phyloP scores from a whole-genome alignment of 2,797 vertebrate genomes.

The Catharus ustulatus region DNA sequence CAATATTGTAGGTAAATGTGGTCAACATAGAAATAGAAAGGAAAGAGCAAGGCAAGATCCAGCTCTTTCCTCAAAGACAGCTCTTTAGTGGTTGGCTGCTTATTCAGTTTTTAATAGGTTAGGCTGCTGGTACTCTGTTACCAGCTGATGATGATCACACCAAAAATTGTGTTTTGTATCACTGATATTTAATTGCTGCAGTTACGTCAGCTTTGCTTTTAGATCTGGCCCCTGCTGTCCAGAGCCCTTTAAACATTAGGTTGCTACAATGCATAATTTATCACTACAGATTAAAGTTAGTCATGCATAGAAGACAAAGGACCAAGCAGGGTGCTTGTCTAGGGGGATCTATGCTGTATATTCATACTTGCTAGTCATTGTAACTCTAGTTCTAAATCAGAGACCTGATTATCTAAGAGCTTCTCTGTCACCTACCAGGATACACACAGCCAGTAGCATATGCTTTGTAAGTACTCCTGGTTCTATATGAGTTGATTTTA shows the following conservation, averaged over 20 bases:
- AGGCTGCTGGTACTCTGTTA: neutral
- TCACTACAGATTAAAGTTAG: neutral
- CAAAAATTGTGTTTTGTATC: neutral
- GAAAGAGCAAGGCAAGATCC: neutral
- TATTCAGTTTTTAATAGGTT: neutral
- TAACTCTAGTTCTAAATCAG: neutral
- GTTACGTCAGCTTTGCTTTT: neutral
- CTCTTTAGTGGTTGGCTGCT: neutral
- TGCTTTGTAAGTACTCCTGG: neutral
- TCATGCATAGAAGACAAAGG: constrained; percentile 12
- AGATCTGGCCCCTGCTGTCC: neutral
- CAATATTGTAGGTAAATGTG: neutral
- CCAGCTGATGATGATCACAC: neutral
- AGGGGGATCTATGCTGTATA: constrained; percentile 6
- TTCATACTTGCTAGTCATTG: neutral
- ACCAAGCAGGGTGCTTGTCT: neutral
- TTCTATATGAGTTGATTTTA: neutral
- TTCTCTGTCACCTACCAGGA: neutral
- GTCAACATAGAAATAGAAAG: neutral
- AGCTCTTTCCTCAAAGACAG: neutral
- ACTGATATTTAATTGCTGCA: neutral
- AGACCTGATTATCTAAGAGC: neutral
- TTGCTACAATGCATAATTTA: constrained; percentile 31
- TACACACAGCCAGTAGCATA: neutral
- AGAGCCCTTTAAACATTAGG: neutral